phyloP scores from a whole-genome alignment of 92 coral and sea anemone genomes.

The Palythoa heliodiscus region DNA sequence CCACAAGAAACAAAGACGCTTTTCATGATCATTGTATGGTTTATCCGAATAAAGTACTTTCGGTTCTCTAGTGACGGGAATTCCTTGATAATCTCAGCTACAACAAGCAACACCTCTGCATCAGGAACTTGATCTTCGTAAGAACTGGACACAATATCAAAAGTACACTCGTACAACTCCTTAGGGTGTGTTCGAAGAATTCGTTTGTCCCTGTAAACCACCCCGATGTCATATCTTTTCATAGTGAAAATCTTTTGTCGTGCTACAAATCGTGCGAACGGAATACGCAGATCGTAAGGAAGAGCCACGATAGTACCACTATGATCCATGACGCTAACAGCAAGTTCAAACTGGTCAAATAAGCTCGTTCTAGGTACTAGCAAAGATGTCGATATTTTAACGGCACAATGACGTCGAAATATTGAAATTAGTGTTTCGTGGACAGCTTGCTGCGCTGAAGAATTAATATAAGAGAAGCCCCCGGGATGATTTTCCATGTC shows the following conservation, averaged over 20 bases:
- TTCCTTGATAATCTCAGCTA: slow-evolving; percentile 82
- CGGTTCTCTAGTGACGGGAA: slow-evolving; percentile 80
- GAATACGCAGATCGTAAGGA: slow-evolving; percentile 86
- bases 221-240: slow-evolving; percentile 88
- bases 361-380: slow-evolving; percentile 81
- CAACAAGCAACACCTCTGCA: slow-evolving; percentile 85
- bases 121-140: slow-evolving; percentile 86
- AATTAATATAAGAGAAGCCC: slow-evolving; percentile 59
- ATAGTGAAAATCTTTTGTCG: slow-evolving; percentile 67
- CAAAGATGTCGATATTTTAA: slow-evolving; percentile 77
- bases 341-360: slow-evolving; percentile 72
- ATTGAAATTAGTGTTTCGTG: slow-evolving; percentile 78
- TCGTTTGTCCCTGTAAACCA: slow-evolving; percentile 84
- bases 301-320: slow-evolving; percentile 88
- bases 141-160: slow-evolving; percentile 87
- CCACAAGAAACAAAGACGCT: slow-evolving; percentile 78
- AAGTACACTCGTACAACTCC: slow-evolving; percentile 88
- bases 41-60: slow-evolving; percentile 85
- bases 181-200: slow-evolving; percentile 89
- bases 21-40: slow-evolving; percentile 76
- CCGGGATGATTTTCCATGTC: slow-evolving; percentile 75
- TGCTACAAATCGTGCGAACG: slow-evolving; percentile 93
- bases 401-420: slow-evolving; percentile 82
- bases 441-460: slow-evolving; percentile 77
- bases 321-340: slow-evolving; percentile 86